Evolutionary conservation across 2,797 vertebrate genomes (phyloP).

Genomic region (Muscicapa comitata): DNA sequence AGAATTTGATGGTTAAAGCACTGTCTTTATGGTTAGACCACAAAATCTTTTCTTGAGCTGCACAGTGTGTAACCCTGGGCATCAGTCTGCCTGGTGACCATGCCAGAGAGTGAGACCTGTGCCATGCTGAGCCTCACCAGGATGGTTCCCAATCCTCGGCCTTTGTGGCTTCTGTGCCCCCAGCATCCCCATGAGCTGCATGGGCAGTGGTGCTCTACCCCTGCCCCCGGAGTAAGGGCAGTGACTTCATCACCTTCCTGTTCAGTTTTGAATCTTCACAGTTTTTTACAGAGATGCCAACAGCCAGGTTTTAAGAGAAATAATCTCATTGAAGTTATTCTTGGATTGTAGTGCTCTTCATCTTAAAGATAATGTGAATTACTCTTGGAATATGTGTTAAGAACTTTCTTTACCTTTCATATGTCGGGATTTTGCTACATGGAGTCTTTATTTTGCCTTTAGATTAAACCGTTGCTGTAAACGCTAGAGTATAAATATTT

Average conservation of each 20-base stretch:
- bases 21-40: background rate
- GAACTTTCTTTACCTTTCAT: background rate
- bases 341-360: background rate
- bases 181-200: accelerated
- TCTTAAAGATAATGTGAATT: background rate
- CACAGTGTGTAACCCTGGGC: accelerated
- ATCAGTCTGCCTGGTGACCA: accelerated
- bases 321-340: background rate
- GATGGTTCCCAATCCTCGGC: background rate
- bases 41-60: background rate
- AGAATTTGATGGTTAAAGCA: background rate
- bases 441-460: background rate
- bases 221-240: background rate
- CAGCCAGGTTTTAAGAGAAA: background rate
- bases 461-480: background rate
- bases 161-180: background rate
- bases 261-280: accelerated
- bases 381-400: background rate
- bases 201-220: background rate
- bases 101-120: background rate
- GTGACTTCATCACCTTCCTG: background rate
- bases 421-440: background rate
- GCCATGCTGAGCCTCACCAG: accelerated
- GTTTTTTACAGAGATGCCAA: background rate
- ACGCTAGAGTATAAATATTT: background rate